Conservation (phyloP, 2,113 vertebrate species). For the Eulemur rufifrons region DNA sequence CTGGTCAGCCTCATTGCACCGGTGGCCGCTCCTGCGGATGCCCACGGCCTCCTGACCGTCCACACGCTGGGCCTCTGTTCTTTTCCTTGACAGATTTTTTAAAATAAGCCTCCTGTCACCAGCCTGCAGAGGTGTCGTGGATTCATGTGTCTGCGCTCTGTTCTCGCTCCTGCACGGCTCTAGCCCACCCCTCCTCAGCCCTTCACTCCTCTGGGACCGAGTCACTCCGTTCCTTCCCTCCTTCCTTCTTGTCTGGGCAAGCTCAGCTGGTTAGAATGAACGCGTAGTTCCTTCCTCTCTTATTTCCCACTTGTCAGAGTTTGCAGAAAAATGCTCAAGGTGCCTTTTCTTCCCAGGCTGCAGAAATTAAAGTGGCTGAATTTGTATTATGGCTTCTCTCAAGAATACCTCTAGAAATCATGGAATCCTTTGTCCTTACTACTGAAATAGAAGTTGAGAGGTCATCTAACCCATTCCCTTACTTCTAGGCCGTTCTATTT, state of each 20-base stretch:
- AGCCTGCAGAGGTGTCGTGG: neutral
- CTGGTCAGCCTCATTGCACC: neutral
- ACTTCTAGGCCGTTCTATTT: neutral
- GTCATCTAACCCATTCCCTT: neutral
- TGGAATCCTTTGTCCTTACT: neutral
- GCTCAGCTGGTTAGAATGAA: neutral
- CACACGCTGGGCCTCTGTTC: neutral
- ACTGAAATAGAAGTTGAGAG: neutral
- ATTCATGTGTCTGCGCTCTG: neutral
- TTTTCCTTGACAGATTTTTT: conserved; percentile 12
- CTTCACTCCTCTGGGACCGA: neutral
- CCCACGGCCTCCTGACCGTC: neutral
- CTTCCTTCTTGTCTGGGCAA: neutral
- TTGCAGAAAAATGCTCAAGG: neutral
- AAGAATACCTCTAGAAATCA: neutral
- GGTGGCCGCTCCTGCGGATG: neutral
- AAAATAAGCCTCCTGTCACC: neutral
- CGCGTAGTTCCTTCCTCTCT: neutral
- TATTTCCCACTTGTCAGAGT: neutral
- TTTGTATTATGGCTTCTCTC: neutral
- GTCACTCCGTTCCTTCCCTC: neutral
- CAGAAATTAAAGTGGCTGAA: conserved; percentile 10
- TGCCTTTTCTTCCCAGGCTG: neutral
- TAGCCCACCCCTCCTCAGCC: neutral
- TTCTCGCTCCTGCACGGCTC: neutral